These are phyloP conservation scores for Adelognathus sp. DNA, from an alignment of 2,888 invertebrate genomes.

Conservation along the genomic window DNA sequence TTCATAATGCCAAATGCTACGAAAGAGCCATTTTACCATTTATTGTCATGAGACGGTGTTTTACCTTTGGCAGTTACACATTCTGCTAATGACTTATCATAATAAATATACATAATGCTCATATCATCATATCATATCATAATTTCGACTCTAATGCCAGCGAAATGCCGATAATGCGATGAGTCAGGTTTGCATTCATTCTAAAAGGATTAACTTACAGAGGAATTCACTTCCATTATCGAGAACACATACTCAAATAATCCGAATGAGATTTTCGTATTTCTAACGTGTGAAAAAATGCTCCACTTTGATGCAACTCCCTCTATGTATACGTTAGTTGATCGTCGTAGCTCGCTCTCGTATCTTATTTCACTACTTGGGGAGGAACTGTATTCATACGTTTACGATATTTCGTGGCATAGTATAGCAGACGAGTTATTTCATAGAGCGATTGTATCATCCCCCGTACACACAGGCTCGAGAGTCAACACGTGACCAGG, in stretches of 20 bases:
- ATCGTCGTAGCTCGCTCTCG: not conserved
- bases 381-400: not conserved
- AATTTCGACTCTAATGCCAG: too few relatives aligned
- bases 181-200: too few relatives aligned
- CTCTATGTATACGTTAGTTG: not conserved
- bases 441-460: constrained; percentile 41
- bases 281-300: not conserved
- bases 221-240: not conserved
- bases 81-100: too few relatives aligned
- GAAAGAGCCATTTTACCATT: too few relatives aligned
- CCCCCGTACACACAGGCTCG: constrained; percentile 20
- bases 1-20: too few relatives aligned
- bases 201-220: not conserved
- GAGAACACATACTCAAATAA: too few relatives aligned
- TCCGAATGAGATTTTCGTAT: too few relatives aligned
- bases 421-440: constrained; percentile 15
- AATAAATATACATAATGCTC: too few relatives aligned
- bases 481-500: constrained; percentile 48
- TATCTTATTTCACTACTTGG: not conserved
- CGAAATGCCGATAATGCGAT: too few relatives aligned
- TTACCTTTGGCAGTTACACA: too few relatives aligned
- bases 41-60: too few relatives aligned
- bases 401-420: not conserved
- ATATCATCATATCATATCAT: too few relatives aligned
- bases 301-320: not conserved